Evolutionary conservation across 2,113 vertebrate species (phyloP), one percentile per base, ranked within the genome.

Genomic region (Thalassoma bifasciatum): DNA sequence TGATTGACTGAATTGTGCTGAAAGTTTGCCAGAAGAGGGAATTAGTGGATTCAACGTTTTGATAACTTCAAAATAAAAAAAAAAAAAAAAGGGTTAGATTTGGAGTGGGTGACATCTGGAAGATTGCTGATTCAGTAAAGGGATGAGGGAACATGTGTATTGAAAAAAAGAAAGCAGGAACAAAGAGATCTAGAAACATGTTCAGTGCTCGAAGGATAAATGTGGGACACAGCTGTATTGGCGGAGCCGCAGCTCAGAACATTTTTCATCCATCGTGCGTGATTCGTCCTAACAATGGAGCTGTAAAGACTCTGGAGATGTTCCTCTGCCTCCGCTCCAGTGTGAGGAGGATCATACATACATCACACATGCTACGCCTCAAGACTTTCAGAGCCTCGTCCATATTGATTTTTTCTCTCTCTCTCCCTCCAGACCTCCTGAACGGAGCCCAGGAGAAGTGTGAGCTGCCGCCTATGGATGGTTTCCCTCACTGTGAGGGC

Each of bases 361-460:
- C 16, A n/a, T n/a, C n/a, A n/a, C n/a, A n/a, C n/a, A n/a, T n/a
- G n/a, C n/a, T n/a, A 51, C 66, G 2, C 22, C 24, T 8, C 22
- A 69, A 65, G 21, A 61, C 56, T 61, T 61, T 59, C 64, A 21
- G 8, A 44, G 38, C 66, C 9, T 65, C 68, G 22, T 73, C 78
- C 64, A 80, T 23, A 86, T 86, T 59, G 83, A 85, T 85, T 78
- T 26, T 22, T 59, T 44, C 42, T 42, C 4, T 10, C 19, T 61
- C 30, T 79, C 36, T 72, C 38, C 57, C 49, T 63, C 12, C 86
- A 99, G 98, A 99, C 94, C 96, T 99, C 77, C 95, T 99, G 84
- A 98, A 96, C 68, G 98, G 98, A 88, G 98, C 96, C 90, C 98
- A 99, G 93, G 98, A 99, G 91, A 98, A 96, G 94, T 99, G 98